phyloP scores from a whole-genome alignment of 2,113 vertebrate species.

The Laticauda colubrina region DNA sequence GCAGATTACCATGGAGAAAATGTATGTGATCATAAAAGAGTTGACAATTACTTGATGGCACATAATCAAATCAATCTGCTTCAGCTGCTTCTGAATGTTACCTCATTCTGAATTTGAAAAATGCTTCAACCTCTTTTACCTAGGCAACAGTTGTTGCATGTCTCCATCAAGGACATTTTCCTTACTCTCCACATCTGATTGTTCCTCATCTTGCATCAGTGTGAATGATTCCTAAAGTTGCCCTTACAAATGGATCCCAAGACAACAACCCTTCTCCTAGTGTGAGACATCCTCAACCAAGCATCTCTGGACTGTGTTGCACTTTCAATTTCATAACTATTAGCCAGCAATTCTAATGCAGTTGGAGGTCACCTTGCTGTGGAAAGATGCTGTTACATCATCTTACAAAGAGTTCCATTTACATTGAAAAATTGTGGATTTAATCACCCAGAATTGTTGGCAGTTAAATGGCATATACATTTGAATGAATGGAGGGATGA shows the following conservation, averaged over 20 bases:
- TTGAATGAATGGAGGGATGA: not conserved
- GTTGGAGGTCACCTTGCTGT: too few relatives aligned
- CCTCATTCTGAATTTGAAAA: not conserved
- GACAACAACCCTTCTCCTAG: not conserved
- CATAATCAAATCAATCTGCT: not conserved
- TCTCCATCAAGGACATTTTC: not conserved
- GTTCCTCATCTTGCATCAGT: not conserved
- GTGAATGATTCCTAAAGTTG: too few relatives aligned
- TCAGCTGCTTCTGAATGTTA: not conserved
- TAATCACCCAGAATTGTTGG: not conserved
- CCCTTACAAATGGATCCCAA: not conserved
- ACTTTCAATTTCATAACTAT: too few relatives aligned
- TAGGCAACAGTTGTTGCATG: not conserved
- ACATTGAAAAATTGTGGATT: not conserved
- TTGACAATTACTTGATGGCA: not conserved
- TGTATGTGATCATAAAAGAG: not conserved
- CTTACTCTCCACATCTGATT: not conserved
- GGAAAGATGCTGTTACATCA: too few relatives aligned
- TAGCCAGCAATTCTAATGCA: too few relatives aligned
- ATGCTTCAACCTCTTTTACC: not conserved
- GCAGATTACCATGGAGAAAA: not conserved
- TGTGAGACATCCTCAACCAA: too few relatives aligned
- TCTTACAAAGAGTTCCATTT: not conserved
- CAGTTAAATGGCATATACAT: not conserved
- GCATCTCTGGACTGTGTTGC: too few relatives aligned